A percentile compares a stretch with the other conserved stretches of the same genome.
These are phyloP conservation scores for Akabosia matsudoensis DNA, from an alignment of 1,140 invertebrate genomes.

Conservation along the genomic window DNA sequence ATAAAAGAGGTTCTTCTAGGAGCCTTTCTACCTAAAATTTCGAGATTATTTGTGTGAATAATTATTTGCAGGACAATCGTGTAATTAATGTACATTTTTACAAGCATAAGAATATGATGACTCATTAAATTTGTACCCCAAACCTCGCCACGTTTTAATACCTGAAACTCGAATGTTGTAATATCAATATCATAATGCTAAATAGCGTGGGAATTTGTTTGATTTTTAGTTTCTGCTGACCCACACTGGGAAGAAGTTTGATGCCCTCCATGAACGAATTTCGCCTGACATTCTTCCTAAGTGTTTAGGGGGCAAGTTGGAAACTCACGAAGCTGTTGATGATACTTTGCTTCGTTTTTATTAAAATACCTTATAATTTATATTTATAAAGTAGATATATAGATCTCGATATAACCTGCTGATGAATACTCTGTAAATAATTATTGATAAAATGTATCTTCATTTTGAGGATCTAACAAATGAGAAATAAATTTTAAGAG, in stretches of 20 bases:
- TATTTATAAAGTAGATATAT: neutral
- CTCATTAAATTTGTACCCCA: no score
- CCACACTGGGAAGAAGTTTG: neutral
- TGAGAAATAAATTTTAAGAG: no score
- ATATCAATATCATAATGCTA: neutral
- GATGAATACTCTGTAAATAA: no score
- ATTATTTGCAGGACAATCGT: neutral
- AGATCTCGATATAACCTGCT: no score
- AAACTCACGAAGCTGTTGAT: neutral
- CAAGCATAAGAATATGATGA: no score
- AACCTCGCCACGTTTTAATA: no score
- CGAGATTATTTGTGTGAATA: neutral
- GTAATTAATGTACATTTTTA: no score
- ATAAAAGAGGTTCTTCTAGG: neutral
- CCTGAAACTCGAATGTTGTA: no score
- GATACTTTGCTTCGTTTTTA: neutral
- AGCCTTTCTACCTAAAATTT: neutral
- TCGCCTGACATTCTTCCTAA: neutral
- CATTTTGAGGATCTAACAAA: no score
- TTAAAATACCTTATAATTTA: no score
- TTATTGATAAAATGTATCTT: no score
- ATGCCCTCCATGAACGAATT: neutral
- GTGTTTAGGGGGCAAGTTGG: neutral
- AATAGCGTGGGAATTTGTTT: neutral
- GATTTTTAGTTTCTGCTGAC: neutral